Evolutionary conservation across 2,888 invertebrate species (phyloP).

Genomic region (Phania funesta): DNA sequence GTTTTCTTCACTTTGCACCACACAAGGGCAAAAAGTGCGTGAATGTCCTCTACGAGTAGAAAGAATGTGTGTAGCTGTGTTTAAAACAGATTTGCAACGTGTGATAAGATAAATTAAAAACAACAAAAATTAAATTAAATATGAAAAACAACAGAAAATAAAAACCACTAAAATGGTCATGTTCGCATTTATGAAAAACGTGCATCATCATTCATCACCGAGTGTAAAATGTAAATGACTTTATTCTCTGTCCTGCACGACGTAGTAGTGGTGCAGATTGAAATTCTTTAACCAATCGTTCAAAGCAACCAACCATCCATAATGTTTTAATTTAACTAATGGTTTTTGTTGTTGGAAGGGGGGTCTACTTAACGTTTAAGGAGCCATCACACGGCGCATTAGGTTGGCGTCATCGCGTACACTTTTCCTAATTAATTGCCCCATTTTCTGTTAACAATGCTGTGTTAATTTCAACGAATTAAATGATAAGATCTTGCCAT

Average conservation of each 20-base stretch:
- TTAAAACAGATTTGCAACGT: constrained; percentile 43
- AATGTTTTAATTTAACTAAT: constrained; percentile 41
- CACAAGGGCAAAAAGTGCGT: neutral
- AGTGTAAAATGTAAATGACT: constrained; percentile 62
- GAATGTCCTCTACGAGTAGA: neutral
- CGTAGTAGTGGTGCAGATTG: too few relatives aligned
- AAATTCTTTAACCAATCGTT: constrained; percentile 23
- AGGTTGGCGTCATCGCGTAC: constrained; percentile 42
- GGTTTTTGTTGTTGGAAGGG: constrained; percentile 1
- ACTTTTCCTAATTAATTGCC: constrained; percentile 78
- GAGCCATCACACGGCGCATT: neutral
- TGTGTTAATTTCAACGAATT: constrained; percentile 80
- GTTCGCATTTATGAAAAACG: neutral
- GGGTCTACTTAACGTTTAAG: neutral
- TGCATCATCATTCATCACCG: constrained; percentile 31
- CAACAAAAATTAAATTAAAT: neutral
- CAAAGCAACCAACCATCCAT: neutral
- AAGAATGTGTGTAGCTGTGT: constrained; percentile 19
- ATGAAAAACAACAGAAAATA: neutral
- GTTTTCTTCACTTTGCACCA: neutral
- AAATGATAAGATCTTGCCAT: constrained; percentile 78
- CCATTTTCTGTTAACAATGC: constrained; percentile 79
- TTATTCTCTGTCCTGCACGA: constrained; percentile 36
- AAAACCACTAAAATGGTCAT: neutral
- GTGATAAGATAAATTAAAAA: constrained; percentile 46